Evolutionary conservation across 1,140 invertebrate species (phyloP), one percentile per base, ranked within the genome.

Genomic region (Acromyrmex charruanus): DNA sequence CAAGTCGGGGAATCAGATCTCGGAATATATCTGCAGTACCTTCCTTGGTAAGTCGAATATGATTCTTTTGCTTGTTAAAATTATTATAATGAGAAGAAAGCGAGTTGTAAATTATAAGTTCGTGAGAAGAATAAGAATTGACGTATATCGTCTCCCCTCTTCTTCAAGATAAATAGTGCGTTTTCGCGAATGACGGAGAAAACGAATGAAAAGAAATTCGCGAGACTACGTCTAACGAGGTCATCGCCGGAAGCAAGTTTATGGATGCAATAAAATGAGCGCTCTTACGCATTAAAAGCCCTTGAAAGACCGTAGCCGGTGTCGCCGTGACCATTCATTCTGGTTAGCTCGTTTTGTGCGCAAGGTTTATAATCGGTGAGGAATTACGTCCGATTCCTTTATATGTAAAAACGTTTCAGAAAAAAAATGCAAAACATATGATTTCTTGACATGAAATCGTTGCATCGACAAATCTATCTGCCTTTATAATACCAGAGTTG

Each of bases 1-100:
- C 95, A 99, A 99, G 96, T 99, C 99, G 86, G 99, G 99, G 92
- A 99, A 99, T 96, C 99, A 99, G 96, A 99, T 99, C 93, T 99
- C 99, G 51, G 99, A 99, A 95, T 99, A 99, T 95, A 99, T 99
- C 95, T 99, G 99, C 96, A 99, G 98, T 87, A 99, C 99, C 92
- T 99, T 99, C 96, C 97, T 99, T 95, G 99, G 99, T 99, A 96
- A 98, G 97, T 89, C 14, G 0, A 14, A 28, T 5, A 3, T 5
- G 12, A 14, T 79, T n/a, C 44, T 69, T 69, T 25, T 53, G 3
- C 44, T 53, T 16, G 0, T 25, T 18, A 25, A 39, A 28, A 31
- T 82, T 61, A 75, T 59, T 49, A 5, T 28, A 18, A 14, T 21
- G n/a, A 61, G 10, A 51, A 49, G 14, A 59, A 75, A 53, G 25